Evolutionary conservation across 2,797 vertebrate species (phyloP).

Genomic region (Melanogrammus aeglefinus): DNA sequence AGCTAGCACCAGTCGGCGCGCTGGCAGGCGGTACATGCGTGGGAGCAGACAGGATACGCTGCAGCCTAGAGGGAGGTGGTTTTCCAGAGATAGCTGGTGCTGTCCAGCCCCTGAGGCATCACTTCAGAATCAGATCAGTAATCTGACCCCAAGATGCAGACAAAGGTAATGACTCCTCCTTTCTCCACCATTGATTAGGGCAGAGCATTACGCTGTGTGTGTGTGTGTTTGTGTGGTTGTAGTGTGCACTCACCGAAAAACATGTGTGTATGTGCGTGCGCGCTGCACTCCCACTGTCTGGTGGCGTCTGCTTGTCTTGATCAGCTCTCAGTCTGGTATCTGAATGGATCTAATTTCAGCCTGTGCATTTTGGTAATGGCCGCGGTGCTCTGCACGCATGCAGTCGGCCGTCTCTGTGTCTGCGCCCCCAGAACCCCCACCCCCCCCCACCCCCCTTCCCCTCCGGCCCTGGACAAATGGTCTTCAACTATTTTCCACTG

Average conservation of each 20-base stretch:
- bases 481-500: slow-evolving; percentile 41
- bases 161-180: slow-evolving; percentile 77
- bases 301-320: slow-evolving; percentile 82
- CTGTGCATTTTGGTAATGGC: slow-evolving; percentile 76
- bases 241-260: neutral
- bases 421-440: slow-evolving; percentile 39
- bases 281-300: slow-evolving; percentile 61
- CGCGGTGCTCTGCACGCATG: slow-evolving; percentile 48
- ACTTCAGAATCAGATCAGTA: slow-evolving; percentile 73
- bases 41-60: slow-evolving; percentile 56
- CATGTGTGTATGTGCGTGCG: slow-evolving; percentile 36
- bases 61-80: slow-evolving; percentile 53
- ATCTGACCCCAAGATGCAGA: slow-evolving; percentile 75
- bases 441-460: slow-evolving; percentile 24
- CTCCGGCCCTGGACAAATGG: neutral
- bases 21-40: slow-evolving; percentile 30
- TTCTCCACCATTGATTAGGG: slow-evolving; percentile 76
- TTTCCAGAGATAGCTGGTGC: slow-evolving; percentile 50
- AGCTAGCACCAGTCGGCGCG: slow-evolving; percentile 35
- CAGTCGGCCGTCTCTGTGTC: slow-evolving; percentile 35
- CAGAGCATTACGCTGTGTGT: slow-evolving; percentile 24
- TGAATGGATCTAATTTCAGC: slow-evolving; percentile 79
- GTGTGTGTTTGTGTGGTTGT: slow-evolving; percentile 28
- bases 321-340: slow-evolving; percentile 80
- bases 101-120: slow-evolving; percentile 55